Conservation (phyloP, 1,140 invertebrate genomes). For the Hormaphis cornu region DNA sequence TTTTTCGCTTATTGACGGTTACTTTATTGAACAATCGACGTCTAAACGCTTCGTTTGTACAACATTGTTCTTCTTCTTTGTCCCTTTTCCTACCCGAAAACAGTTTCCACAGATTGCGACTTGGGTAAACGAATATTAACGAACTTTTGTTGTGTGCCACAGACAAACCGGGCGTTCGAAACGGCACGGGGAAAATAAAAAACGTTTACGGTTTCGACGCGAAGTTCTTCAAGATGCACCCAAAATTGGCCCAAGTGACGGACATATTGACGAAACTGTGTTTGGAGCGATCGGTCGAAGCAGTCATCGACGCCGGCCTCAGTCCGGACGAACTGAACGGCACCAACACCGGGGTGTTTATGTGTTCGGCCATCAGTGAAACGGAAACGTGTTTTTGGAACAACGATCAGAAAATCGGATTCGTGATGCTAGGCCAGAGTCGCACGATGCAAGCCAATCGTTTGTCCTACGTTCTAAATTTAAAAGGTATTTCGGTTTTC, state of each 20-base stretch:
- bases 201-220: conserved; percentile 34
- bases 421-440: conserved; percentile 51
- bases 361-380: background rate
- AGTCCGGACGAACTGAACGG: background rate
- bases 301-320: conserved; percentile 29
- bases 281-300: conserved; percentile 28
- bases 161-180: background rate
- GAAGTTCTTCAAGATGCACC: conserved; percentile 37
- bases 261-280: conserved; percentile 35
- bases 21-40: no score
- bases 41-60: no score
- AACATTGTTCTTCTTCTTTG: no score
- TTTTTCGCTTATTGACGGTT: no score
- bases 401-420: background rate
- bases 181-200: conserved; percentile 10
- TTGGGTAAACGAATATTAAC: no score
- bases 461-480: conserved; percentile 39
- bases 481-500: conserved; percentile 13
- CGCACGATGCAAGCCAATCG: conserved; percentile 59
- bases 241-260: conserved; percentile 34
- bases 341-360: conserved; percentile 4
- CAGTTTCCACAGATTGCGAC: no score
- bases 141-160: no score
- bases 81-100: no score
- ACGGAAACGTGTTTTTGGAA: background rate